These are phyloP conservation scores for Thunnus maccoyii DNA, from an alignment of 2,113 vertebrate species.

Conservation along the genomic window DNA sequence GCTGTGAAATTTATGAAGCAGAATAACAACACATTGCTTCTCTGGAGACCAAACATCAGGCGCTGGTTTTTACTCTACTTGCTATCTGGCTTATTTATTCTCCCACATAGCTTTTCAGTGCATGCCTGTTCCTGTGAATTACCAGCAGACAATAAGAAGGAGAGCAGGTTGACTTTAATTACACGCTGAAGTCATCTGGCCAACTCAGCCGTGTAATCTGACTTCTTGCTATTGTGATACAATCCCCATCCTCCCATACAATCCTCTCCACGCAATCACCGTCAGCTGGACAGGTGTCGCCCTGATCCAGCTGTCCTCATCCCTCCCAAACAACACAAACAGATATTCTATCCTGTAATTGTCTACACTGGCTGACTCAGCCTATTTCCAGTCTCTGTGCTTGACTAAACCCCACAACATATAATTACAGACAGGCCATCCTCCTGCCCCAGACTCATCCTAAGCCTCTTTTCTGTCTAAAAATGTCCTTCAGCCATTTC, in stretches of 20 bases:
- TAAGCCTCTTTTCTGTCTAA: constrained; percentile 17
- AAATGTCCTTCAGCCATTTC: constrained; percentile 37
- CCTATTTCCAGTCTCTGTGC: constrained; percentile 51
- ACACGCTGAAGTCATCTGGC: constrained; percentile 50
- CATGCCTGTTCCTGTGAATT: constrained; percentile 16
- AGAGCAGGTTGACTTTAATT: constrained; percentile 52
- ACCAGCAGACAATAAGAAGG: constrained; percentile 33
- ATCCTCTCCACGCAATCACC: background rate
- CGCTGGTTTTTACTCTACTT: background rate
- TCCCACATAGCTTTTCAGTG: background rate
- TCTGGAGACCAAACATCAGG: background rate
- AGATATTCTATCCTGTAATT: constrained; percentile 67
- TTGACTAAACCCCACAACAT: constrained; percentile 51
- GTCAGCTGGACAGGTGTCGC: constrained; percentile 49
- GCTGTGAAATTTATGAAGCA: too few relatives aligned
- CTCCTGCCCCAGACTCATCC: constrained; percentile 1
- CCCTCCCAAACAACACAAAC: constrained; percentile 51
- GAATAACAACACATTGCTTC: background rate
- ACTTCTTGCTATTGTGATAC: constrained; percentile 50
- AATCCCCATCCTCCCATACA: constrained; percentile 32
- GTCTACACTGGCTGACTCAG: constrained; percentile 56
- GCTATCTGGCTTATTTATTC: background rate
- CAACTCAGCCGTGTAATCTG: constrained; percentile 37
- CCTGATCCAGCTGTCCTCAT: constrained; percentile 47
- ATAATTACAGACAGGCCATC: constrained; percentile 46